Evolutionary conservation across 1,140 invertebrate genomes (phyloP), one percentile per base, ranked within the genome.

Genomic region (Propsilocerus akamusi): DNA sequence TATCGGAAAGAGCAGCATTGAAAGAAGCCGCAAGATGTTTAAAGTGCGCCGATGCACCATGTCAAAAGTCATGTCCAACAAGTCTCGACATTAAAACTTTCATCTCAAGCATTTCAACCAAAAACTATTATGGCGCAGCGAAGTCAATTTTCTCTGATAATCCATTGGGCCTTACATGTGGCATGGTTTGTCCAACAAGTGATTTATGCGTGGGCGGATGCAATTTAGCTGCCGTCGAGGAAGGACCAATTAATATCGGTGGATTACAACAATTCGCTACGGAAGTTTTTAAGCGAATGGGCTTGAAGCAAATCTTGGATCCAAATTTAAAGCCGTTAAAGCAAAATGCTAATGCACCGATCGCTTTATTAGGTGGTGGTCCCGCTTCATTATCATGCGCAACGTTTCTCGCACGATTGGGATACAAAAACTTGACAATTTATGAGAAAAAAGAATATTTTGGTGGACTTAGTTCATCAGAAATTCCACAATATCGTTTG

Each of bases 171-270:
- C 69, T 99, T 0, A 96, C 93, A 1, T 99, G 95, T 63, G 95
- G 96, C 17, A 99, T 99, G 96, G 93, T 99, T 7, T 99, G 95
- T 60, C 95, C 96, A 4, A 98, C 94, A 0, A 95, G 90, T 63
- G 95, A 99, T 64, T 75, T 99, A 0, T 99, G 96, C 64, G 93
- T 97, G 3, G 95, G 95, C 0, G 91, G 92, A 0, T 99, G 96
- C 65, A 99, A 99, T 68, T 68, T 99, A 2, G 81, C 87, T 58
- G 95, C 93, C 0, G 78, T 80, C 4, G 95, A 99, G 65, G 95
- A 97, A 68, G 95, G 95, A 0, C 80, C 94, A 0, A 99, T 99
- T 53, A 99, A 99, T 61, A 99, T 99, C 60, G 94, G 94, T 1
- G 95, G 95, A 1, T 70, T 99, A 6, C 95, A 99, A 69, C 95